Evolutionary conservation across 2,797 vertebrate species (phyloP), one percentile per base, ranked within the genome.

Genomic region (Apodemus agrarius): DNA sequence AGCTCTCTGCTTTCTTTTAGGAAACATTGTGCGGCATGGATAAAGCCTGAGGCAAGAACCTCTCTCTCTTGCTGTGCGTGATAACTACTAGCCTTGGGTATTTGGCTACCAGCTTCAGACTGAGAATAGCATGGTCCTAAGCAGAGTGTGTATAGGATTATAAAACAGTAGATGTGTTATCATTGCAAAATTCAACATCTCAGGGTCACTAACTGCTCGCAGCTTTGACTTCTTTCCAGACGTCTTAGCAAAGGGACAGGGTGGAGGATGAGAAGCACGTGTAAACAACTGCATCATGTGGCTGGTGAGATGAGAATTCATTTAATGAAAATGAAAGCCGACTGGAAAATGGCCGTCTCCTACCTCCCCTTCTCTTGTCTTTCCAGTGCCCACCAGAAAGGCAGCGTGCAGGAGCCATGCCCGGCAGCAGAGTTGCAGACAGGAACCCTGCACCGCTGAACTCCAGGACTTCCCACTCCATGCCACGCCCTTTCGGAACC

Each of bases 161-260:
- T 72, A 93, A 94, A 94, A 79, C 52, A 61, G 34, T 34, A 52
- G 88, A 29, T 24, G 40, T 67, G n/a, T 87, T 95, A 52, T 24
- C 59, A 49, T 85, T 81, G 34, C 52, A 88, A 89, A 96, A 37
- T 46, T 89, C 89, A 95, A 46, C 76, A 84, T 83, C 76, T 93
- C 89, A 82, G 79, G 59, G 85, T 88, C 87, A 80, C 46, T 59
- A 72, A n/a, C n/a, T n/a, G n/a, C n/a, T n/a, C n/a, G n/a, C n/a
- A n/a, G n/a, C n/a, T n/a, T n/a, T n/a, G 94, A 74, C 26, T 65
- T 84, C 67, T 74, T 96, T 91, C 94, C 94, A 97, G 83, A 37
- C 84, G 76, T 89, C 95, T 84, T 93, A 84, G 10, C 90, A 84
- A 83, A 43, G 59, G 63, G 46, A 43, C 52, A 93, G 89, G 37